A percentile compares a stretch with the other conserved stretches of the same genome.
Conservation (phyloP, 2,888 invertebrate genomes). For the Latheticus oryzae region DNA sequence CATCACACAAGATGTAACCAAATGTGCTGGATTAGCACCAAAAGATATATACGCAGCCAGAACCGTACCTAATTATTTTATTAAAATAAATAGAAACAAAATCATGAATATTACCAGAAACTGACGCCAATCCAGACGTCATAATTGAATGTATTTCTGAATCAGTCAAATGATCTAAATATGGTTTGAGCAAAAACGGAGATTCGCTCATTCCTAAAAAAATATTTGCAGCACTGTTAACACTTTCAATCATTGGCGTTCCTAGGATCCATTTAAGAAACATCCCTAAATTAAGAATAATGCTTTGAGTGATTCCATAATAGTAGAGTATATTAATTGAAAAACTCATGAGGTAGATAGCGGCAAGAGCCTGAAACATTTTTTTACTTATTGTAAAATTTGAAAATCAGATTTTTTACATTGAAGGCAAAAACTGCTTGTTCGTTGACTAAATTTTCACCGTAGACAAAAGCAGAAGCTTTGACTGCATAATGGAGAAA, state of each 20-base stretch:
- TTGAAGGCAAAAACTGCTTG: conserved; percentile 85
- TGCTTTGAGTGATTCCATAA: conserved; percentile 87
- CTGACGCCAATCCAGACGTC: conserved; percentile 95
- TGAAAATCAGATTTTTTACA: conserved; percentile 66
- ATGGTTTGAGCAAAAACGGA: conserved; percentile 88
- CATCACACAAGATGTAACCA: conserved; percentile 95
- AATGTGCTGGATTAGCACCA: conserved; percentile 87
- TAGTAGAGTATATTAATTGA: conserved; percentile 90
- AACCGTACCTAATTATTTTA: conserved; percentile 74
- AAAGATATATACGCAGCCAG: conserved; percentile 92
- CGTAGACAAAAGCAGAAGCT: conserved; percentile 89
- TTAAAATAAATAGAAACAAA: conserved; percentile 10
- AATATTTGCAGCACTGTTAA: conserved; percentile 92
- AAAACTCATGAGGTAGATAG: conserved; percentile 95
- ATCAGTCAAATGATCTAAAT: conserved; percentile 83
- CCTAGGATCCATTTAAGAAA: conserved; percentile 78
- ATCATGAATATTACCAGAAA: conserved; percentile 74
- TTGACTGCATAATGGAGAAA: conserved; percentile 84
- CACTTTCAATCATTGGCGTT: conserved; percentile 95
- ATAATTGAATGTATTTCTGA: conserved; percentile 95
- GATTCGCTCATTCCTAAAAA: conserved; percentile 96
- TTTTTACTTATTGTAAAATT: neutral
- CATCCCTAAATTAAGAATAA: conserved; percentile 84
- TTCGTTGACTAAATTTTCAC: conserved; percentile 71
- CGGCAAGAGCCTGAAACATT: conserved; percentile 77